phyloP scores from a whole-genome alignment of 2,113 vertebrate genomes.

The Crypturellus undulatus region DNA sequence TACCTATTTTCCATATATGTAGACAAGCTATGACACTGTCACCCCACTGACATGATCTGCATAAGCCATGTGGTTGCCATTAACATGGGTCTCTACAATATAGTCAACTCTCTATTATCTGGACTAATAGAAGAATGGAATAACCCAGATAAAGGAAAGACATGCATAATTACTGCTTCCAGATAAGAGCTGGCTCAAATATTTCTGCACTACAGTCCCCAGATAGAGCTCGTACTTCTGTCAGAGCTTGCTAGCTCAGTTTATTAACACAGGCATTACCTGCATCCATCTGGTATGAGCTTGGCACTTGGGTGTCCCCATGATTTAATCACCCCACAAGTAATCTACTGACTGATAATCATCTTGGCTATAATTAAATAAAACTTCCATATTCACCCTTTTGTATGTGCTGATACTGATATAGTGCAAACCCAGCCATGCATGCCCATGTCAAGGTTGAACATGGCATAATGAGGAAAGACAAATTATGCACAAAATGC shows the following conservation, averaged over 20 bases:
- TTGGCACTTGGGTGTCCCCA: neutral
- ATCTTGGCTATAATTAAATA: slow-evolving; percentile 29
- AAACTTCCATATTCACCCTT: neutral
- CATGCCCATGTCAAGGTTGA: neutral
- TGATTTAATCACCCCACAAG: slow-evolving; percentile 45
- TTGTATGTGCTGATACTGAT: neutral
- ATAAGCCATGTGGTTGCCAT: neutral
- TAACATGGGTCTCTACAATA: neutral
- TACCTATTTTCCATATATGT: neutral
- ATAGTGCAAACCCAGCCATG: neutral
- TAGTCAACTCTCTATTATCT: slow-evolving; percentile 39
- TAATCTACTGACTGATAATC: slow-evolving; percentile 34
- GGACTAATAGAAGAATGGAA: slow-evolving; percentile 38
- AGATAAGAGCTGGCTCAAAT: slow-evolving; percentile 25
- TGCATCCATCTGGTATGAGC: slow-evolving; percentile 13
- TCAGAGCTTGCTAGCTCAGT: slow-evolving; percentile 18
- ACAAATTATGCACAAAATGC: neutral
- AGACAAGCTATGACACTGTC: slow-evolving; percentile 18
- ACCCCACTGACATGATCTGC: slow-evolving; percentile 19
- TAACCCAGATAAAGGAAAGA: slow-evolving; percentile 57
- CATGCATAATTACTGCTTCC: slow-evolving; percentile 46
- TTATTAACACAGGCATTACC: slow-evolving; percentile 44
- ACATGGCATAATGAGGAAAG: neutral
- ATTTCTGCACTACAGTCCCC: slow-evolving; percentile 2
- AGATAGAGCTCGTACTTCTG: slow-evolving; percentile 34